phyloP scores from a whole-genome alignment of 1,140 invertebrate species.

The Caenorhabditis brenneri region DNA sequence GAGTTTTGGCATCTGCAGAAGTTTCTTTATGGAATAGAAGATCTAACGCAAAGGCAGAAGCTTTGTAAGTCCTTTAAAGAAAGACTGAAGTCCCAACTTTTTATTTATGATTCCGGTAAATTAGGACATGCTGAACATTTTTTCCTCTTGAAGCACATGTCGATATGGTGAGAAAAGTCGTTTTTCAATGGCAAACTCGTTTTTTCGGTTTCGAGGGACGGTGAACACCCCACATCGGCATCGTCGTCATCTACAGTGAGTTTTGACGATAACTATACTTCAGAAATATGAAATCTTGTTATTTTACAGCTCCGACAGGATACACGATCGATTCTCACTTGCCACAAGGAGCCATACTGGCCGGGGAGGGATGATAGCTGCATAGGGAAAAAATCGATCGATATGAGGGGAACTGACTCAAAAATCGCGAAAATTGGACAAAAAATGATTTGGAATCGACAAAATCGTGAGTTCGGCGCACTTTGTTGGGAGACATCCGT shows the following conservation, averaged over 20 bases:
- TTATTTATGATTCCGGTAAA: too few species aligned
- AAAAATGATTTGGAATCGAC: too few species aligned
- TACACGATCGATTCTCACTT: not conserved
- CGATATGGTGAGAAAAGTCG: not conserved
- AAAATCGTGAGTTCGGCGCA: not conserved
- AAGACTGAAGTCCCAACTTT: too few species aligned
- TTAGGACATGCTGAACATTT: too few species aligned
- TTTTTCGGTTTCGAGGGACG: not conserved
- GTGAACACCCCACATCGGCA: not conserved
- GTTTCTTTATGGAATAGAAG: conserved; percentile 8
- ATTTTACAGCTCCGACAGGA: not conserved
- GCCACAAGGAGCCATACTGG: not conserved
- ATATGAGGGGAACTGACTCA: not conserved
- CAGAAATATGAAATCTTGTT: not conserved
- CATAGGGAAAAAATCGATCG: not conserved
- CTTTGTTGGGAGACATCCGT: not conserved
- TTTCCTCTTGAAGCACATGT: too few species aligned
- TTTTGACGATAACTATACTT: not conserved
- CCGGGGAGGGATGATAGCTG: not conserved
- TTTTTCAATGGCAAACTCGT: not conserved
- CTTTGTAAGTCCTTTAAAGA: conserved; percentile 3
- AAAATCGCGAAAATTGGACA: not conserved
- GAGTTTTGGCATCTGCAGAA: conserved; percentile 1
- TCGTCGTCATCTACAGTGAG: not conserved
- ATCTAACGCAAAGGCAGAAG: not conserved